A percentile compares a stretch with the other conserved stretches of the same genome.
These are phyloP conservation scores for Anticlea derivata DNA, from an alignment of 2,888 invertebrate species.

Conservation along the genomic window DNA sequence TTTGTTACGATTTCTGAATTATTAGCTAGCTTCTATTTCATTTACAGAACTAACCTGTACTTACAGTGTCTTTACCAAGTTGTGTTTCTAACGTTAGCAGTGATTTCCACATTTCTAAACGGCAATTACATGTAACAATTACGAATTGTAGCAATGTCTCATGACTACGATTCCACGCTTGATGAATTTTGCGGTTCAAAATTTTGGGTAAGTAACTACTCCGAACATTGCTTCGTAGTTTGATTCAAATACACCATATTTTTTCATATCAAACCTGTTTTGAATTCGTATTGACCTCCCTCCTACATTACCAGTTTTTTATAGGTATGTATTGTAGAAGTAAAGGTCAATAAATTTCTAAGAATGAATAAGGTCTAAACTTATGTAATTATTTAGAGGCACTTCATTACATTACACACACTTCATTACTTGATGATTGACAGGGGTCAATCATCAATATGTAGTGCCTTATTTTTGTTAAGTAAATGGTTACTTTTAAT, in stretches of 20 bases:
- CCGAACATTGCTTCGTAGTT: too few relatives aligned
- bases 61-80: conserved; percentile 14
- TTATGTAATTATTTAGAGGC: too few relatives aligned
- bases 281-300: background rate
- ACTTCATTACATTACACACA: too few relatives aligned
- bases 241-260: background rate
- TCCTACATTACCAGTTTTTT: conserved; percentile 37
- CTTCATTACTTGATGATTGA: too few relatives aligned
- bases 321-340: background rate
- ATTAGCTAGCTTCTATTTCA: background rate
- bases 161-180: conserved; percentile 81
- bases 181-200: conserved; percentile 90
- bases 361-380: too few relatives aligned
- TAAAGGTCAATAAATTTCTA: conserved; percentile 15
- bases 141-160: conserved; percentile 76
- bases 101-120: conserved; percentile 41
- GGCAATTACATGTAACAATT: conserved; percentile 47
- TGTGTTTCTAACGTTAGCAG: conserved; percentile 16
- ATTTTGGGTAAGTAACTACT: conserved; percentile 91
- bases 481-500: too few relatives aligned
- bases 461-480: too few relatives aligned
- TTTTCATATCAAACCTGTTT: background rate
- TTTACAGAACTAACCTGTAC: background rate
- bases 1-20: background rate
- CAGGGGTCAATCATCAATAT: too few relatives aligned